Evolutionary conservation across 2,888 invertebrate species (phyloP).

Genomic region (Dusona sp.): DNA sequence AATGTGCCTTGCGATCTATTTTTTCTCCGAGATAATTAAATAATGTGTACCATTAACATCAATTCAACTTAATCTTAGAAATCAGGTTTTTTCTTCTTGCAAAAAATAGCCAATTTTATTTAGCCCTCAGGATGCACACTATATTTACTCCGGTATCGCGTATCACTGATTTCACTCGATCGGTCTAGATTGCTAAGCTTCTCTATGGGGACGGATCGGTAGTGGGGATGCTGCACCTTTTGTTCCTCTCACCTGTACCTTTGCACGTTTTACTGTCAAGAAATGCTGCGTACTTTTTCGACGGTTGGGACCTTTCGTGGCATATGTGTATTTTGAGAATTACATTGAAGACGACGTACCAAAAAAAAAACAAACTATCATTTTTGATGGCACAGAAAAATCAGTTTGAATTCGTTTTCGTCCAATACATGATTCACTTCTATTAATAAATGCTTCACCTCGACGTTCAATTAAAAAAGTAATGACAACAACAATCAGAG

Average conservation of each 20-base stretch:
- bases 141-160: too few species aligned
- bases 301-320: too few species aligned
- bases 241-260: too few species aligned
- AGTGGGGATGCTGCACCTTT: too few species aligned
- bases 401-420: neutral
- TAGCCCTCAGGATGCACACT: too few species aligned
- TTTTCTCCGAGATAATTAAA: neutral
- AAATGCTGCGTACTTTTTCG: too few species aligned
- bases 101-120: neutral
- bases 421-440: neutral
- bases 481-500: neutral
- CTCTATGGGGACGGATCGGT: too few species aligned
- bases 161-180: too few species aligned
- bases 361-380: too few species aligned
- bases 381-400: neutral
- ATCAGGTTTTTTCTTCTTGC: neutral
- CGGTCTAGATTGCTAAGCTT: too few species aligned
- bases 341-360: neutral
- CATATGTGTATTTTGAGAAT: too few species aligned
- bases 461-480: neutral
- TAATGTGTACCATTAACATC: neutral
- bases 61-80: neutral
- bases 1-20: neutral
- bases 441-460: neutral
- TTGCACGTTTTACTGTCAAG: too few species aligned